phyloP scores from a whole-genome alignment of 2,888 invertebrate species.

The Tetheella fluctuosa region DNA sequence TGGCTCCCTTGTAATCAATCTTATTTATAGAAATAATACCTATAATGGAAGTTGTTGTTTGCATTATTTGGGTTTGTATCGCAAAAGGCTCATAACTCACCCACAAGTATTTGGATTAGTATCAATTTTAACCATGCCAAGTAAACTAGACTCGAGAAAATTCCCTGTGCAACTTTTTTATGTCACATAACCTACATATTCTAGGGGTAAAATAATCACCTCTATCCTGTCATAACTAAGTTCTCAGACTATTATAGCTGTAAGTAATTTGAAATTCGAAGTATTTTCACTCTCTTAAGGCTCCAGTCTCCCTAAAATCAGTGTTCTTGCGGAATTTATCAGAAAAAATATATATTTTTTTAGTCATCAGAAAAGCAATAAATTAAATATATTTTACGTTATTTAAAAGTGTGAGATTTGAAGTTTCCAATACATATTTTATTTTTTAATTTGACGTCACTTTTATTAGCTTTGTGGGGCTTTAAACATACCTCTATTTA shows the following conservation, averaged over 20 bases:
- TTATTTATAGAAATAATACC: constrained; percentile 28
- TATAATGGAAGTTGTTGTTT: constrained; percentile 30
- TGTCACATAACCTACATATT: background rate
- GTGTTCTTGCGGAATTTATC: too few species aligned
- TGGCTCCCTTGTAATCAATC: constrained; percentile 39
- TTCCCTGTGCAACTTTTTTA: background rate
- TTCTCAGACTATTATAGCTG: background rate
- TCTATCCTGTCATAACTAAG: background rate
- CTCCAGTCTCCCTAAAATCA: too few species aligned
- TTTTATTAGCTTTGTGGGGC: too few species aligned
- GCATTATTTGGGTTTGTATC: constrained; percentile 12
- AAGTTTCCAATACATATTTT: too few species aligned
- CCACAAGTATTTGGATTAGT: too few species aligned
- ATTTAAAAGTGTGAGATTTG: too few species aligned
- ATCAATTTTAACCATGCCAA: background rate
- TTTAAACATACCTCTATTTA: too few species aligned
- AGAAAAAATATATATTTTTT: too few species aligned
- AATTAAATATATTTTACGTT: too few species aligned
- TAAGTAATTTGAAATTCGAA: background rate
- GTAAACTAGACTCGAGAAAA: background rate
- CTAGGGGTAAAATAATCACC: background rate
- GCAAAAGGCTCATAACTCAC: too few species aligned
- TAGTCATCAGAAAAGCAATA: too few species aligned
- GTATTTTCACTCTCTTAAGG: background rate
- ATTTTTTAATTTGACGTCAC: too few species aligned